Evolutionary conservation across 2,888 invertebrate genomes (phyloP).

Genomic region (Isoperla grammatica): DNA sequence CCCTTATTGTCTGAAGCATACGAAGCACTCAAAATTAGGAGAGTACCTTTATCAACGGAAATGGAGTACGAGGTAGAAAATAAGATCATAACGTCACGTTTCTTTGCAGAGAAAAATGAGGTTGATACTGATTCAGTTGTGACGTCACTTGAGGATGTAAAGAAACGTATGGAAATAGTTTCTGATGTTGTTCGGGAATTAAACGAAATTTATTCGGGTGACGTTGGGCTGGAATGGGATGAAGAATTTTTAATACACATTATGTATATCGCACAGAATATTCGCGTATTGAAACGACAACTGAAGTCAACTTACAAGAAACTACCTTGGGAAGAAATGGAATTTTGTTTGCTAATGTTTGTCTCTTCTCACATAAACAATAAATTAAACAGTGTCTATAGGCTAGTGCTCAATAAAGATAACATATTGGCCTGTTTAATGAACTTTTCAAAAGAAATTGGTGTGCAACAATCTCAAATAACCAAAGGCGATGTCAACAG

Average conservation of each 20-base stretch:
- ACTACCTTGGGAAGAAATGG: constrained; percentile 37
- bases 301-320: constrained; percentile 33
- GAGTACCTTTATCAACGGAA: constrained; percentile 30
- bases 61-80: constrained; percentile 29
- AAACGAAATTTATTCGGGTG: neutral
- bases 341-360: constrained; percentile 34
- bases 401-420: constrained; percentile 20
- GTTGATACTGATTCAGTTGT: neutral
- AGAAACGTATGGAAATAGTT: constrained; percentile 21
- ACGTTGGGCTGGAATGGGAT: constrained; percentile 20
- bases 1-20: constrained; percentile 31
- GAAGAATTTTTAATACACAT: constrained; percentile 30
- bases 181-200: constrained; percentile 22
- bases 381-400: constrained; percentile 29
- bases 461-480: neutral
- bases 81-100: constrained; percentile 24
- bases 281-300: constrained; percentile 32
- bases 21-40: constrained; percentile 33
- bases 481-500: neutral
- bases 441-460: constrained; percentile 26
- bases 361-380: constrained; percentile 26
- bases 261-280: constrained; percentile 31
- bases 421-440: constrained; percentile 28
- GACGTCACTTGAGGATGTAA: constrained; percentile 8
- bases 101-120: constrained; percentile 9